phyloP scores from a whole-genome alignment of 2,888 invertebrate species.

The Stenurella melanura region DNA sequence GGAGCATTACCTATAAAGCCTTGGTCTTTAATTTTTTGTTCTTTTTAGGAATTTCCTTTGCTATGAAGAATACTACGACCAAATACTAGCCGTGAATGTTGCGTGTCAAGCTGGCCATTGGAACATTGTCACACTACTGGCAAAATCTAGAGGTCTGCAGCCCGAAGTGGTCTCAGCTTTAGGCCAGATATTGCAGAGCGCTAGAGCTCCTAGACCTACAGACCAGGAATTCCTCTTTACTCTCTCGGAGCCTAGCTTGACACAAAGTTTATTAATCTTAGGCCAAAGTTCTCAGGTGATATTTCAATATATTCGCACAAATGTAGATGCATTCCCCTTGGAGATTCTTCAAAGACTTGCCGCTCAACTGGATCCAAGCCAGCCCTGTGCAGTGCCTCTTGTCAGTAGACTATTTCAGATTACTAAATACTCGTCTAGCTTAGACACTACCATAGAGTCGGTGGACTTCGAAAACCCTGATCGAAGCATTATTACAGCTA shows the following conservation, averaged over 20 bases:
- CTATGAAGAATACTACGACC: constrained; percentile 80
- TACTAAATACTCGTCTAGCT: constrained; percentile 70
- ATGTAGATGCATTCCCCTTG: constrained; percentile 65
- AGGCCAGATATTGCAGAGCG: constrained; percentile 73
- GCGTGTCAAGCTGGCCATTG: constrained; percentile 79
- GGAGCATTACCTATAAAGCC: not conserved
- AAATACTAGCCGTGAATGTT: constrained; percentile 78
- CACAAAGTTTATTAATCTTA: constrained; percentile 69
- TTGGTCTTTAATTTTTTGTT: constrained; percentile 18
- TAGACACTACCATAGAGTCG: constrained; percentile 75
- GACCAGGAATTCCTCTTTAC: constrained; percentile 68
- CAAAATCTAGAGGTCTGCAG: constrained; percentile 75
- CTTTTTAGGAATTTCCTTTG: constrained; percentile 77
- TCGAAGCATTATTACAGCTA: constrained; percentile 62
- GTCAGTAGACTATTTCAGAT: constrained; percentile 69
- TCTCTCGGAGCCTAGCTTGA: constrained; percentile 70
- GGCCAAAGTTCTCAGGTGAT: constrained; percentile 67
- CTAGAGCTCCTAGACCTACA: constrained; percentile 62
- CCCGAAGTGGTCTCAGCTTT: constrained; percentile 77
- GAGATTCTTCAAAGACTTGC: constrained; percentile 74
- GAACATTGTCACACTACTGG: constrained; percentile 76
- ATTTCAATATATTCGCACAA: constrained; percentile 66
- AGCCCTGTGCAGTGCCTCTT: constrained; percentile 74
- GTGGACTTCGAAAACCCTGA: constrained; percentile 71
- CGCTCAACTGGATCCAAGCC: constrained; percentile 79